Evolutionary conservation across 2,888 invertebrate species (phyloP), one percentile per base, ranked within the genome.

Genomic region (Dorcus parallelipipedus): DNA sequence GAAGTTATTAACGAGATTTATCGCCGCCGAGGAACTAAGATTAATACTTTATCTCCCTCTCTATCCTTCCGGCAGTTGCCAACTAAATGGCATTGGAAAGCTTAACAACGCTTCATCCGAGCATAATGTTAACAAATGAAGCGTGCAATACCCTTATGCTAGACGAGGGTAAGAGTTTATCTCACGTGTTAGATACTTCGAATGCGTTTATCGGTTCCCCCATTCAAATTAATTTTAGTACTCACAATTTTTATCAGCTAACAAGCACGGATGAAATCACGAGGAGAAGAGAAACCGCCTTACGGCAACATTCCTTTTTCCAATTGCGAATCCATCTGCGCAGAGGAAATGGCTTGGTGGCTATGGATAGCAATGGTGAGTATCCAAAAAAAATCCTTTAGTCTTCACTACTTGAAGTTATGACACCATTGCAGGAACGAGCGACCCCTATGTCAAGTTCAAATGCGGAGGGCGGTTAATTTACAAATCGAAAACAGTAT

Each of bases 391-490:
- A 17, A 5, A 33, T 20, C 20, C 1, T 33, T 6, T 50, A 45
- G 39, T 47, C 45, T 9, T 52, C 3, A 7, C 26, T 20, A 7
- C 47, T 17, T 17, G 26, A n/a, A 10, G 2, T 47, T 45, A 43
- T 33, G 2, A 42, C 38, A 7, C 9, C 10, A 40, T 60, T 49
- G 6, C 82, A 94, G 97, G 97, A 68, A 91, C 95, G 61, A 97
- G 96, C 79, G 97, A 97, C 82, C 97, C 97, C 20, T 97, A 97
- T 81, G 95, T 97, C 56, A 97, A 97, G 83, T 95, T 97, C 81
- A 96, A 96, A 80, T 82, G 88, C 63, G 90, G 88, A 9, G 92
- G 93, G 39, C 85, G 93, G 62, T 81, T 95, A 66, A 84, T 96
- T 67, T 93, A 96, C 81, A 97, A 97, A 81, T 96, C 95, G 67